These are phyloP conservation scores for Nephotettix cincticeps DNA, from an alignment of 1,140 invertebrate genomes.

Conservation along the genomic window DNA sequence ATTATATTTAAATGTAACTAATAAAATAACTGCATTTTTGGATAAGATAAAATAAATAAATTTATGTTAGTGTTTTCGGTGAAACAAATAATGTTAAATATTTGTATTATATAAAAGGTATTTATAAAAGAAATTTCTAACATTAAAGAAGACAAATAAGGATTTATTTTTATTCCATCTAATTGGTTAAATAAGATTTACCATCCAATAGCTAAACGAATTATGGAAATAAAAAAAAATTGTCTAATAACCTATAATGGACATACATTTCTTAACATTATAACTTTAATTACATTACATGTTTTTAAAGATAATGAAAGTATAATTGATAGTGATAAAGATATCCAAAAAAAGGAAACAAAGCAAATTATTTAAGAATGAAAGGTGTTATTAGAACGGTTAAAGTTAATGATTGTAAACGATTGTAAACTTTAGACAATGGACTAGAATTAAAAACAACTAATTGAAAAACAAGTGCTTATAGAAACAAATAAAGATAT, in stretches of 20 bases:
- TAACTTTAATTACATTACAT: not conserved
- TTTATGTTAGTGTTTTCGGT: constrained; percentile 18
- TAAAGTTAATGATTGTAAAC: constrained; percentile 21
- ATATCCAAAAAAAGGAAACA: not conserved
- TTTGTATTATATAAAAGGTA: constrained; percentile 22
- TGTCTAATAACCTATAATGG: constrained; percentile 1
- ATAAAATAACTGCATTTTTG: constrained; percentile 21
- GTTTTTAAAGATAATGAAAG: not conserved
- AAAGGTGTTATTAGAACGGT: constrained; percentile 1
- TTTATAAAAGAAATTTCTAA: not conserved
- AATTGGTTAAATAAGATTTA: constrained; percentile 12
- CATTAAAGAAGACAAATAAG: constrained; percentile 6
- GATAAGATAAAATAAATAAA: constrained; percentile 11
- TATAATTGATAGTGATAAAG: not conserved
- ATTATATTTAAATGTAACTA: not conserved
- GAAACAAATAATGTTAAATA: constrained; percentile 11
- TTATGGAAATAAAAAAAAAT: constrained; percentile 14
- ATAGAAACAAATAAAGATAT: constrained; percentile 17
- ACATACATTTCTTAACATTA: constrained; percentile 13
- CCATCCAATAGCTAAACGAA: not conserved
- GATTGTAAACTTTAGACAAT: constrained; percentile 4
- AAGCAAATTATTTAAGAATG: constrained; percentile 3
- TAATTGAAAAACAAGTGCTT: not conserved
- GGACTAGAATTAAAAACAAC: constrained; percentile 10
- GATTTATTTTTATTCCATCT: constrained; percentile 18